These are phyloP conservation scores for Apoderus coryli DNA, from an alignment of 2,888 invertebrate genomes.

Conservation along the genomic window DNA sequence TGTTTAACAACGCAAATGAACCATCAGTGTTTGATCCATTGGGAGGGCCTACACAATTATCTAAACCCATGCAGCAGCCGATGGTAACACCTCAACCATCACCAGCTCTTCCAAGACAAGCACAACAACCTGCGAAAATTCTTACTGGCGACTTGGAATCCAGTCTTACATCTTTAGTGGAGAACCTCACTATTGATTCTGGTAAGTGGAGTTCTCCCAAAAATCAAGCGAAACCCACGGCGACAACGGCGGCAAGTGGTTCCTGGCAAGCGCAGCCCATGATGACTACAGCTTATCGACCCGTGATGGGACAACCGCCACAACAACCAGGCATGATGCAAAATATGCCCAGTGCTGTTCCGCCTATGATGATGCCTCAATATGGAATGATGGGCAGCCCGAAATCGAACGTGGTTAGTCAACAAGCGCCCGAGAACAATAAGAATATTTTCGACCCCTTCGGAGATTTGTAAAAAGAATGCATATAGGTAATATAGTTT, in stretches of 20 bases:
- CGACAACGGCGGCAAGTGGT: conserved; percentile 38
- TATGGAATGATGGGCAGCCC: conserved; percentile 9
- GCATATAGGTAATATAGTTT: conserved; percentile 5
- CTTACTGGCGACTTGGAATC: conserved; percentile 89
- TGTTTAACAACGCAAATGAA: conserved; percentile 34
- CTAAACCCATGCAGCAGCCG: too few species aligned
- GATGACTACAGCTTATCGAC: conserved; percentile 71
- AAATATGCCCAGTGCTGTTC: conserved; percentile 52
- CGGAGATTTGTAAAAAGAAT: conserved; percentile 31
- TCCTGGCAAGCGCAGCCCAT: conserved; percentile 78
- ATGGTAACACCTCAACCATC: conserved; percentile 34
- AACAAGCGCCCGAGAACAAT: conserved; percentile 23
- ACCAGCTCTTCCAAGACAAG: conserved; percentile 23
- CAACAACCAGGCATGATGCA: conserved; percentile 70
- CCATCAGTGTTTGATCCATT: conserved; percentile 42
- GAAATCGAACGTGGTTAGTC: conserved; percentile 23
- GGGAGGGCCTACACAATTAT: conserved; percentile 45
- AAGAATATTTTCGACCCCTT: conserved; percentile 32
- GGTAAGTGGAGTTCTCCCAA: conserved; percentile 74
- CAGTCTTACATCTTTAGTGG: conserved; percentile 83
- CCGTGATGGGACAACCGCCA: conserved; percentile 40
- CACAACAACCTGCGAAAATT: conserved; percentile 38
- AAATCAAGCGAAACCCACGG: conserved; percentile 55
- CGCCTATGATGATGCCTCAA: conserved; percentile 20
- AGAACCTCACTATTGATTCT: conserved; percentile 76